Evolutionary conservation across 1,140 invertebrate genomes (phyloP), one percentile per base, ranked within the genome.

Genomic region (Matsumurasca onukii): DNA sequence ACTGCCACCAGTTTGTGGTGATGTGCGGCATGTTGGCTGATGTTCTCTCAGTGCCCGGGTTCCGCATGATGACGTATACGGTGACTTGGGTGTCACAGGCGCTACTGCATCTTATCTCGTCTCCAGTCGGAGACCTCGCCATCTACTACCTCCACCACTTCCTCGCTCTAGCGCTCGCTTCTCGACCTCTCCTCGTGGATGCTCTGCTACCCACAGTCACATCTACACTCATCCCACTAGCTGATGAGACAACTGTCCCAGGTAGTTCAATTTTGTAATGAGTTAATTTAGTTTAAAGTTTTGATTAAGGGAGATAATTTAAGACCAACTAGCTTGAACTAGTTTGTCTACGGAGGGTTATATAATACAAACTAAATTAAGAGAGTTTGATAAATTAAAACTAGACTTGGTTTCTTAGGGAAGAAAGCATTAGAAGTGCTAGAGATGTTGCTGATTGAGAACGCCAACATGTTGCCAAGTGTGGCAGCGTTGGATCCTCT

Each of bases 1-100:
- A 57, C 45, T 68, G 65, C 27, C 67, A 59, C 13, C 70, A 71
- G 31, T 71, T 64, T 63, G 49, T 66, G 22, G 17, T 48, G 0
- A 20, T 71, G 17, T 57, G 51, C 51, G 57, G 65, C 39, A 39
- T 31, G 1, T 29, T 71, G 27, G 22, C 51, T 2, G 29, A 25
- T 51, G 63, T 63, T 25, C 9, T 67, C 3, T 9, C 15, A 15
- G 3, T 27, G 22, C 24, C 55, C n/a, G 24, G 24, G 55, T 59
- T 3, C n/a, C 15, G 30, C 3, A 25, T 59, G 55, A 27, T 27
- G 9, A 9, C 2, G 9, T 59, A 27, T 27, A 59, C 22, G 1
- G 24, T 59, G 3, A 27, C 22, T 3, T 59, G 55, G 55, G n/a
- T 59, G 25, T 12, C 20, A n/a, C 1, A 27, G n/a, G 55, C 30